Evolutionary conservation across 2,888 invertebrate genomes (phyloP).

Genomic region (Vesta saturnalis): DNA sequence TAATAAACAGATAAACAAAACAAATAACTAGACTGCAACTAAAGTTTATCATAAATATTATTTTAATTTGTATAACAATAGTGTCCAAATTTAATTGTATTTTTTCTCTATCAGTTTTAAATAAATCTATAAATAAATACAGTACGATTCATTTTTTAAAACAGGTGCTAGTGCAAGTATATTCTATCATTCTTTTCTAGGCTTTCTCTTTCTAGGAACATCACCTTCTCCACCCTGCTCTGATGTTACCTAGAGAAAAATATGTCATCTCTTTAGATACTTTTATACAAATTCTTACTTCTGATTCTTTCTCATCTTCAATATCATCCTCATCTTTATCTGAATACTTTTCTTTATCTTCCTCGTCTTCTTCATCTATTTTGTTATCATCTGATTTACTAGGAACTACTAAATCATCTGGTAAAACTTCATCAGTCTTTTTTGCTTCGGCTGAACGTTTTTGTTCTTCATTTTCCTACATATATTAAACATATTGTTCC

Average conservation of each 20-base stretch:
- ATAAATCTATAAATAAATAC: constrained; percentile 32
- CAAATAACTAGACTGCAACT: constrained; percentile 6
- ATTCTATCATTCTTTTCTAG: constrained; percentile 55
- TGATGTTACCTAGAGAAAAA: constrained; percentile 29
- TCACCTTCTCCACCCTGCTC: constrained; percentile 47
- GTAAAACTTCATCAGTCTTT: constrained; percentile 76
- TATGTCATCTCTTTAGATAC: neutral
- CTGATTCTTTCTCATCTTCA: constrained; percentile 20
- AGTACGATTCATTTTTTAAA: constrained; percentile 32
- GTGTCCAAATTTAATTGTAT: neutral
- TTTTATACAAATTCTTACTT: constrained; percentile 9
- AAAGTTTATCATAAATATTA: constrained; percentile 5
- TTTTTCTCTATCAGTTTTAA: constrained; percentile 11
- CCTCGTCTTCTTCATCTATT: constrained; percentile 56
- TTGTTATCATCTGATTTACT: constrained; percentile 53
- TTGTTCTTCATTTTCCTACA: constrained; percentile 62
- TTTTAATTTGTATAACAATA: neutral
- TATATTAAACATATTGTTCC: no score
- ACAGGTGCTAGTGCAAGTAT: constrained; percentile 29
- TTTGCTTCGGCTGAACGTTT: constrained; percentile 68
- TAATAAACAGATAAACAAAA: constrained; percentile 16
- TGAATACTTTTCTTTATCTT: constrained; percentile 55
- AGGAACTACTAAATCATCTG: constrained; percentile 67
- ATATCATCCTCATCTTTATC: constrained; percentile 49
- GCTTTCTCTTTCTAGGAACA: constrained; percentile 57